Evolutionary conservation across 2,797 vertebrate species (phyloP).

Genomic region (Manis crassicaudata): DNA sequence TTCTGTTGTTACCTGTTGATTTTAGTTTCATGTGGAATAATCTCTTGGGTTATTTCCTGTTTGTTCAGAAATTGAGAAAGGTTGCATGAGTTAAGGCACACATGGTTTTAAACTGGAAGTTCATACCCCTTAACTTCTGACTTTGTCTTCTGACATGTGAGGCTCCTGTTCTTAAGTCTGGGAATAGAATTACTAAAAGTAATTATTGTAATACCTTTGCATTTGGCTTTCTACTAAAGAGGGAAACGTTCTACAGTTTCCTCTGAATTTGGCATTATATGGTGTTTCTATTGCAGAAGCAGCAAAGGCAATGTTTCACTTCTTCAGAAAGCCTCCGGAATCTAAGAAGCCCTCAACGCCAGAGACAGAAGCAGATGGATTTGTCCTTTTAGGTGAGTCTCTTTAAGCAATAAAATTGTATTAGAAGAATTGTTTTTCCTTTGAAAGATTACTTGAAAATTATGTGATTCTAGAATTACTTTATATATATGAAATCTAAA

Average conservation of each 20-base stretch:
- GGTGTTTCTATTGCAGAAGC: constrained; percentile 70
- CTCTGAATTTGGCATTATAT: neutral
- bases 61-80: constrained; percentile 2
- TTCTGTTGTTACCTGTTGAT: neutral
- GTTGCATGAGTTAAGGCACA: neutral
- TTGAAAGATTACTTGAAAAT: constrained; percentile 17
- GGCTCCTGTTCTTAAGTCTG: neutral
- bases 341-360: constrained; percentile 87
- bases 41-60: constrained; percentile 25
- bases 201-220: neutral
- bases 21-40: neutral
- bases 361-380: constrained; percentile 94
- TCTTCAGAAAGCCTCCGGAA: constrained; percentile 92
- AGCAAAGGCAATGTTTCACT: constrained; percentile 89
- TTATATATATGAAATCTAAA: neutral
- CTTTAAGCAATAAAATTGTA: constrained; percentile 26
- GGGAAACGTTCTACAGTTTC: neutral
- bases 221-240: neutral
- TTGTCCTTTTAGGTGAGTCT: constrained; percentile 94
- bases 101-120: neutral
- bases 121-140: neutral
- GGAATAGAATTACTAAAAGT: neutral
- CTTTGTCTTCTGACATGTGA: neutral
- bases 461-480: neutral
- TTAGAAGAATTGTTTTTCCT: neutral